phyloP scores from a whole-genome alignment of 2,113 vertebrate genomes.

The Pangasianodon hypophthalmus region DNA sequence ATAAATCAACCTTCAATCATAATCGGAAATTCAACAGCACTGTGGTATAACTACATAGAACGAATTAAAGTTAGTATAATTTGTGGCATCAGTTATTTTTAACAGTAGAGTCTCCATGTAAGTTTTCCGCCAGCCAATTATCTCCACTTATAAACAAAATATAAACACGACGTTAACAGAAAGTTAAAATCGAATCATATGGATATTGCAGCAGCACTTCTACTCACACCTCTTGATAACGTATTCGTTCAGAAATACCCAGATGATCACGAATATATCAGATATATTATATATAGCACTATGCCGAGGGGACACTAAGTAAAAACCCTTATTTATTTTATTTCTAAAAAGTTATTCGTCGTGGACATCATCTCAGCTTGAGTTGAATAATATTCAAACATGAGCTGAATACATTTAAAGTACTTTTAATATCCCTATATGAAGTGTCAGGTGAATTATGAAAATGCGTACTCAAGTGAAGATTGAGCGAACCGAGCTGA shows the following conservation, averaged over 20 bases:
- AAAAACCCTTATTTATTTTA: background rate
- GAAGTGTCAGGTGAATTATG: constrained; percentile 25
- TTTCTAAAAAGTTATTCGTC: background rate
- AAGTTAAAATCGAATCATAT: background rate
- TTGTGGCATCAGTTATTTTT: background rate
- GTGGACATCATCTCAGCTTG: background rate
- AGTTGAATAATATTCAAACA: background rate
- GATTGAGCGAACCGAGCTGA: constrained; percentile 23
- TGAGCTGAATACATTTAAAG: background rate
- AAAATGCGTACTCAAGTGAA: constrained; percentile 18
- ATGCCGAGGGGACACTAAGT: too few relatives aligned
- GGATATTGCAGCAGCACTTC: background rate
- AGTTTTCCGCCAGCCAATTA: background rate
- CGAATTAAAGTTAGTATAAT: background rate
- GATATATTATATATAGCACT: too few relatives aligned
- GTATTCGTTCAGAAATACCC: background rate
- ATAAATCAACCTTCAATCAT: background rate
- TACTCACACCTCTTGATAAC: background rate
- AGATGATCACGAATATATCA: background rate
- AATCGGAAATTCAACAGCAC: too few relatives aligned
- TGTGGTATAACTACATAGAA: background rate
- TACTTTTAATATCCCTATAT: constrained; percentile 34
- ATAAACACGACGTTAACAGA: too few relatives aligned
- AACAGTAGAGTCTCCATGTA: background rate
- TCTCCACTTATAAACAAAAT: too few relatives aligned